phyloP scores from a whole-genome alignment of 2,888 invertebrate genomes.

The Argyra leucocephala region DNA sequence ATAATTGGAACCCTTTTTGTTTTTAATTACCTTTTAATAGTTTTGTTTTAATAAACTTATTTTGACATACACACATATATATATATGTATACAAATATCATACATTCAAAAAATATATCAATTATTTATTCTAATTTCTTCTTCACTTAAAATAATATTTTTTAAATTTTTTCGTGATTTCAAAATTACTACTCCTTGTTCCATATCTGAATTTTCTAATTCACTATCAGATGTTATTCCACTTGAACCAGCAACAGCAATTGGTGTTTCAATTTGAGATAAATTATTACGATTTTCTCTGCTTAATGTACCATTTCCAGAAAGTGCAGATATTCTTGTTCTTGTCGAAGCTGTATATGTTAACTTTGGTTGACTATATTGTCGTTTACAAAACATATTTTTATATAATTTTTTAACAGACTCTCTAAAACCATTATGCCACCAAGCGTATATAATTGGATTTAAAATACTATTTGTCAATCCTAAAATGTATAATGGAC shows the following conservation, averaged over 20 bases:
- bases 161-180: background rate
- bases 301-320: background rate
- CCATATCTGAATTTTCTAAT: conserved; percentile 17
- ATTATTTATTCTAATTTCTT: no score
- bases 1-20: no score
- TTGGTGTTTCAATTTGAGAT: background rate
- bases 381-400: conserved; percentile 14
- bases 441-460: conserved; percentile 61
- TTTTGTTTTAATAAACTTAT: no score
- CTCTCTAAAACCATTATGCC: conserved; percentile 56
- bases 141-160: background rate
- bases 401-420: conserved; percentile 25
- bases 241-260: background rate
- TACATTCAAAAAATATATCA: background rate
- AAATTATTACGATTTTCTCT: background rate
- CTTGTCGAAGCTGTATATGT: background rate
- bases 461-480: conserved; percentile 54
- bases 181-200: conserved; percentile 10
- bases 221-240: conserved; percentile 6
- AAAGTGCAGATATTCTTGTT: background rate
- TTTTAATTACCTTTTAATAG: no score
- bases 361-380: background rate
- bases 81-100: no score
- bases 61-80: no score
- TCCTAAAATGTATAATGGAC: conserved; percentile 52